Base-by-base conservation (phyloP, 2,888 invertebrate species). In the Drosophila yooni region DNA sequence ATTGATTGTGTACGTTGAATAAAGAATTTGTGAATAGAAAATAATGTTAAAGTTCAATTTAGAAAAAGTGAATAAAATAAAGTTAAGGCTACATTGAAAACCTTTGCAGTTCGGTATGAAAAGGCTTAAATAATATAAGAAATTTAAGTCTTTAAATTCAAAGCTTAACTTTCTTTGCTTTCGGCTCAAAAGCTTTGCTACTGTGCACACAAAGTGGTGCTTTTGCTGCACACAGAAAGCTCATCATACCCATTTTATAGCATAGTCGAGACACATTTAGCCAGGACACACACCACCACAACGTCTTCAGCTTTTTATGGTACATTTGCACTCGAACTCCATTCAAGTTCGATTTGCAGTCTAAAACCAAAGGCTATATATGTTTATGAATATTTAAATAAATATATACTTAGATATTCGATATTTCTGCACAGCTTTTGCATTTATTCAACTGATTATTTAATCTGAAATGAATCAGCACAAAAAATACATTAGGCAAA, bases 251-350 rank as follows among this genome's bases (percentile, higher is more conserved):
- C 6, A 7, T 38, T 67, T 75, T 78, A 78, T 78, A 57, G 70
- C 60, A 33, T 13, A 78, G 67, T 33, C 21, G 8, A 13, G 36
- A 46, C 72, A 66, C 56, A 10, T 18, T 66, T 65, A 79, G 58
- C 50, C 27, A 25, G 6, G 78, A 72, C 78, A 69, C 78, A 69
- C 60, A 18, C 46, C 58, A 71, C 61, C n/a, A 10, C 11, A 21
- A 0, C 1, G 10, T 1, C 3, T 5, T 3, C 11, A 65, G 50
- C 74, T 71, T 52, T 51, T 60, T 54, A 48, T 72, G 38, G 67
- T 21, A 36, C 8, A 21, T 25, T 43, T 5, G 6, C 8, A 15
- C 3, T 15, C 3, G 3, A 25, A 33, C 10, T 34, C 21, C 3
- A 11, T 2, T 10, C 13, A 13, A 21, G 21, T 21, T 46, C 21